Evolutionary conservation across 2,113 vertebrate species (phyloP).

Genomic region (Melanostigma gelatinosum): DNA sequence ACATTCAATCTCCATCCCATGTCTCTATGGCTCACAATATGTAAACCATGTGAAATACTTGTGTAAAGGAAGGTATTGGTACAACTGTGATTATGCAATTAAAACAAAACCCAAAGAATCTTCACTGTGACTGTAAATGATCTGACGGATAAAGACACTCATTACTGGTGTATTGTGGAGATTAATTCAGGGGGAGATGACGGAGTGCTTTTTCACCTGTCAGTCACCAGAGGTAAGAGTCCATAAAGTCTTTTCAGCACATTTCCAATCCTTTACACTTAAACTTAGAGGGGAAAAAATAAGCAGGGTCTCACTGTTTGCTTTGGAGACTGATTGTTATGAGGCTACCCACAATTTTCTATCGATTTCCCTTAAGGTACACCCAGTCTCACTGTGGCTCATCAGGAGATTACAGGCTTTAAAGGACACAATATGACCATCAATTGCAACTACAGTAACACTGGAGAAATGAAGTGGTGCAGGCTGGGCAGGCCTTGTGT

Average conservation of each 20-base stretch:
- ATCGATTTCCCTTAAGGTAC: conserved; percentile 5
- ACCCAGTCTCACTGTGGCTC: conserved; percentile 33
- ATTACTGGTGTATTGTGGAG: conserved; percentile 64
- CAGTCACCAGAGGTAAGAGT: conserved; percentile 37
- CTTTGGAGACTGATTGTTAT: not conserved
- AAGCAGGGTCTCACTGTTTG: not conserved
- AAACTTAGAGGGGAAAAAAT: not conserved
- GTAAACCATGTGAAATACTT: conserved; percentile 41
- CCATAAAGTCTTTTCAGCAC: not conserved
- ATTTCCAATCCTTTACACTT: not conserved
- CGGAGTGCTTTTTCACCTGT: conserved; percentile 46
- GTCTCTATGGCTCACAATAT: conserved; percentile 37
- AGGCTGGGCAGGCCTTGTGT: conserved; percentile 30
- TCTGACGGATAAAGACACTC: rapidly evolving
- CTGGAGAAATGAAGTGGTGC: conserved; percentile 37
- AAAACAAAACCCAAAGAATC: conserved; percentile 16
- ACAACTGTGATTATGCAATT: rapidly evolving
- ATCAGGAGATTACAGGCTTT: conserved; percentile 20
- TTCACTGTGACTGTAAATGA: conserved; percentile 58
- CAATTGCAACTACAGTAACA: not conserved
- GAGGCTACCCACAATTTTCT: not conserved
- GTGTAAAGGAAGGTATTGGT: not conserved
- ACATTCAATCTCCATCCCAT: conserved; percentile 55
- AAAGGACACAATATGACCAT: conserved; percentile 2
- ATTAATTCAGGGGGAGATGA: too few relatives aligned